Base-by-base conservation (phyloP, 2,797 vertebrate species). In the Aselliscus stoliczkanus region DNA sequence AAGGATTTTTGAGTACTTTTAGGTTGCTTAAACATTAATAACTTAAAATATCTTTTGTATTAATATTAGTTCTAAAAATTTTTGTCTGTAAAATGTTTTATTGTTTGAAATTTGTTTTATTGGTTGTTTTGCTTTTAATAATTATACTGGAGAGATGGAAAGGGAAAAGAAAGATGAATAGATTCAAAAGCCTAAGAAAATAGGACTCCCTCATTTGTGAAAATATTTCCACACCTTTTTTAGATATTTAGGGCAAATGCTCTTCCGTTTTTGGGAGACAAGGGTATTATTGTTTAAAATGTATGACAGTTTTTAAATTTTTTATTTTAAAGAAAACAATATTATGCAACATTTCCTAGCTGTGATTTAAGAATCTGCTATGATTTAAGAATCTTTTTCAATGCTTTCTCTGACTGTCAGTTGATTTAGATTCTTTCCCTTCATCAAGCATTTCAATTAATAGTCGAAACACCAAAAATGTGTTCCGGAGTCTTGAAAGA, bases 361-460 rank as follows among this genome's bases (percentile, higher is more conserved):
- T 58, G 92, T 75, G 54, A 20, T 93, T 67, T 93, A 80, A 97
- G 73, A 96, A 82, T 80, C 31, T 1, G 88, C 73, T 60, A 92
- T 77, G 58, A 21, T 94, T 67, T 93, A 80, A 97, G 73, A 96
- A 82, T 80, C 31, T 1, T 21, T 96, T 97, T 96, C 70, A 93
- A 44, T 58, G 42, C 77, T 87, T 83, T 89, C 90, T 90, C 23
- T 2, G 37, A 86, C 58, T 44, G 14, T 95, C 21, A 14, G 20
- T 89, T 67, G 44, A 69, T 96, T 98, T 94, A 90, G 44, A 91
- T 95, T 97, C 82, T 86, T 91, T 96, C 56, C 73, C 52, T 89
- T 83, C 34, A 58, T 94, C 64, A 95, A 88, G 44, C n/a, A 29
- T 77, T 94, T 97, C 65, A 83, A 47, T 50, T 96, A 97, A 96